A percentile compares a stretch with the other conserved stretches of the same genome.
Conservation (phyloP, 2,888 invertebrate species). For the Smittia sp. region DNA sequence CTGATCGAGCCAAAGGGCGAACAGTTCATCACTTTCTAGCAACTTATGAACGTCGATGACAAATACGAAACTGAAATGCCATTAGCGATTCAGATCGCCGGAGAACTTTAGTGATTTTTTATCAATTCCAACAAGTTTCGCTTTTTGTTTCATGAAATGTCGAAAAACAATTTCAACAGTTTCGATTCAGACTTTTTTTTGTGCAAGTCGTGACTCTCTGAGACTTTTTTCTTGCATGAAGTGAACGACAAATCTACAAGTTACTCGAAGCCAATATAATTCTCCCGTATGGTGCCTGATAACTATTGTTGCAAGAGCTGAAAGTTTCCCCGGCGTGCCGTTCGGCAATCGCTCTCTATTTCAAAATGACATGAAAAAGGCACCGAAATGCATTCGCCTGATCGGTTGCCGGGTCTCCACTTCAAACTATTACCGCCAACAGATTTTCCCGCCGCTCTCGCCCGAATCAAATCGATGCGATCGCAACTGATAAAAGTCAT, state of each 20-base stretch:
- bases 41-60: not conserved
- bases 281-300: not conserved
- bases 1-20: no score
- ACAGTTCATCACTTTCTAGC: no score
- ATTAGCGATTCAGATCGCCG: not conserved
- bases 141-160: not conserved
- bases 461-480: not conserved
- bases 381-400: not conserved
- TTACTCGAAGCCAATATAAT: not conserved
- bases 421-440: not conserved
- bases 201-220: not conserved
- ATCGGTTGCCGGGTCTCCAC: not conserved
- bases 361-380: not conserved
- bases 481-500: not conserved
- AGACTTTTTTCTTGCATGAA: not conserved
- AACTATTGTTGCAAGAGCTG: slow-evolving; percentile 10
- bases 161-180: not conserved
- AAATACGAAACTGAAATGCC: not conserved
- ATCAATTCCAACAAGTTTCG: slow-evolving; percentile 3
- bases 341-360: not conserved
- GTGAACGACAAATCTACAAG: slow-evolving; percentile 11
- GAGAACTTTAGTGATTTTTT: slow-evolving; percentile 10
- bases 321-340: not conserved
- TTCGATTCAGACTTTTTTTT: slow-evolving; percentile 3
- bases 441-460: not conserved